phyloP scores from a whole-genome alignment of 2,113 vertebrate genomes.

The Myotis brandtii region DNA sequence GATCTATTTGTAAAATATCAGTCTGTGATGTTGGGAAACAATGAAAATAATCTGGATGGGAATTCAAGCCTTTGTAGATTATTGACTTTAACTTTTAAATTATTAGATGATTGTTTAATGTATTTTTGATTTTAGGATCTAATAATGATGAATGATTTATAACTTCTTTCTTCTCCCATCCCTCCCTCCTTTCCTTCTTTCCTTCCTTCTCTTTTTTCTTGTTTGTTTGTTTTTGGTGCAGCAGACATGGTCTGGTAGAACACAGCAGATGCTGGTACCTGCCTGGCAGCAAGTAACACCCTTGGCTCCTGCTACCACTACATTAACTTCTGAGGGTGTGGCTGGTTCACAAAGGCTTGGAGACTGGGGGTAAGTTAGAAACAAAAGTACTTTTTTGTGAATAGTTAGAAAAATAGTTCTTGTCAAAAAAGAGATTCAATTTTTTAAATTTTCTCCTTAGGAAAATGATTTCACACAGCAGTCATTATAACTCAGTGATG shows the following conservation, averaged over 20 bases:
- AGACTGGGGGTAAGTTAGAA: slow-evolving; percentile 94
- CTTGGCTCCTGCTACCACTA: slow-evolving; percentile 90
- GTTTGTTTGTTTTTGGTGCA: slow-evolving; percentile 24
- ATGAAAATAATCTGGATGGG: background rate
- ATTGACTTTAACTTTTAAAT: slow-evolving; percentile 31
- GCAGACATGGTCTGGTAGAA: slow-evolving; percentile 95
- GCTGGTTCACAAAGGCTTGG: slow-evolving; percentile 95
- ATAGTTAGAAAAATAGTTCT: background rate
- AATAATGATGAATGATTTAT: background rate
- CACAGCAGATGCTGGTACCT: slow-evolving; percentile 96
- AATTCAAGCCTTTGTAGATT: background rate
- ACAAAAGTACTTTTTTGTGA: background rate
- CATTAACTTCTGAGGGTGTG: slow-evolving; percentile 94
- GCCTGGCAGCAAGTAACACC: slow-evolving; percentile 96
- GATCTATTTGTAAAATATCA: background rate
- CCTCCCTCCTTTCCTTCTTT: background rate
- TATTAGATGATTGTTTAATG: background rate
- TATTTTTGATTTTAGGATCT: background rate
- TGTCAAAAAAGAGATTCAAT: background rate
- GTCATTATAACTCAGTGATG: slow-evolving; percentile 96
- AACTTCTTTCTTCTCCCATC: background rate
- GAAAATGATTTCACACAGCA: slow-evolving; percentile 96
- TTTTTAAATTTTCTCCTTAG: slow-evolving; percentile 86
- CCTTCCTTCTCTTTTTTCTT: background rate
- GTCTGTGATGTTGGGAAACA: background rate